phyloP scores from a whole-genome alignment of 2,113 vertebrate genomes.

The Callorhinus ursinus region DNA sequence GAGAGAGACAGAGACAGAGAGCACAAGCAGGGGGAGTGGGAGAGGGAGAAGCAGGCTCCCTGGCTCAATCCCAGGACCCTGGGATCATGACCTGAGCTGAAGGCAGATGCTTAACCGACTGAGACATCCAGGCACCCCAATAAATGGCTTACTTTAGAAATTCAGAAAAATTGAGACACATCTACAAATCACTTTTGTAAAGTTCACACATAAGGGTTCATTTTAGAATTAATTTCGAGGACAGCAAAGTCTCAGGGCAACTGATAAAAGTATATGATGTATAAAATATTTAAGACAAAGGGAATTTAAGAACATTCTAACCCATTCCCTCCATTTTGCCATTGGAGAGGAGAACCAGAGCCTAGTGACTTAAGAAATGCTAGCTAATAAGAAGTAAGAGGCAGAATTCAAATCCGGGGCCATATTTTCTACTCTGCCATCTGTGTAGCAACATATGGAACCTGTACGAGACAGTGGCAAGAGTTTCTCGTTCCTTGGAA shows the following conservation, averaged over 20 bases:
- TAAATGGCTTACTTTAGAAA: background rate
- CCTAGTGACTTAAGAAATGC: background rate
- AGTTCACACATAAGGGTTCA: background rate
- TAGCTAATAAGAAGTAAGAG: background rate
- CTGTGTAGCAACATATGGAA: background rate
- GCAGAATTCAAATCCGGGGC: background rate
- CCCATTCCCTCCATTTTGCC: background rate
- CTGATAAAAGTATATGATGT: background rate
- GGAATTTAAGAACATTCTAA: background rate
- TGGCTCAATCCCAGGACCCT: background rate
- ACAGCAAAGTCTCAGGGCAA: background rate
- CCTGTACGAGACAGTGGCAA: background rate
- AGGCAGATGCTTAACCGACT: background rate
- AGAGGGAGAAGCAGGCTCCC: background rate
- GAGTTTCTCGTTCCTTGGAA: background rate
- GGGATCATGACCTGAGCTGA: background rate
- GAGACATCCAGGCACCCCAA: background rate
- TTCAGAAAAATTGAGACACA: background rate
- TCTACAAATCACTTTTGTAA: background rate
- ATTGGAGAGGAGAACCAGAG: background rate
- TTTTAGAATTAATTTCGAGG: slow-evolving; percentile 37
- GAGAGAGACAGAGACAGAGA: background rate
- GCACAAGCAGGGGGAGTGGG: background rate
- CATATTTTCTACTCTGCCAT: background rate
- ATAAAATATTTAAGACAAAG: background rate